Evolutionary conservation across 2,888 invertebrate species (phyloP).

Genomic region (Tanaodytes sp.): DNA sequence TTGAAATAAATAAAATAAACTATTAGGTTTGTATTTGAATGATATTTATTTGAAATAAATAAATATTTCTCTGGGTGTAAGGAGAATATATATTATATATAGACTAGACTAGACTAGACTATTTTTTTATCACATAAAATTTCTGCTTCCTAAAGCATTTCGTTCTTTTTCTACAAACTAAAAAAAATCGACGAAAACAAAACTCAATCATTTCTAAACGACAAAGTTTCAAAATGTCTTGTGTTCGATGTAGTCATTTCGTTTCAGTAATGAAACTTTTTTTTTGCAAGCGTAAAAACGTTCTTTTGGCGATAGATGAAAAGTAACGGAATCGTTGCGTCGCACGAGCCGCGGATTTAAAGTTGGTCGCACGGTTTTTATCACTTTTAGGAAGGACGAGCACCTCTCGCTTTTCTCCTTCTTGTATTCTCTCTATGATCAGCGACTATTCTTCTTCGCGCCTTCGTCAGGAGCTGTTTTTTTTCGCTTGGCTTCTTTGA

Average conservation of each 20-base stretch:
- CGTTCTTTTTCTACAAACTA: not conserved
- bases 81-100: no score
- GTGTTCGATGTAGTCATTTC: slow-evolving; percentile 19
- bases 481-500: slow-evolving; percentile 40
- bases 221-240: slow-evolving; percentile 15
- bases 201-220: no score
- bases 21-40: no score
- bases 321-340: slow-evolving; percentile 59
- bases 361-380: slow-evolving; percentile 60
- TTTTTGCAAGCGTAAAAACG: slow-evolving; percentile 22
- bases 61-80: no score
- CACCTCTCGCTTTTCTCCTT: slow-evolving; percentile 47
- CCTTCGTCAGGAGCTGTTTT: slow-evolving; percentile 51
- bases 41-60: no score
- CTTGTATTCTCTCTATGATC: slow-evolving; percentile 39
- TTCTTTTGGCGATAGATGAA: slow-evolving; percentile 47
- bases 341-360: slow-evolving; percentile 66
- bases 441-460: slow-evolving; percentile 48
- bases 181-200: not conserved
- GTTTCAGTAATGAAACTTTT: slow-evolving; percentile 33
- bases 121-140: no score
- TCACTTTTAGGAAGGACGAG: slow-evolving; percentile 55
- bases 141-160: no score
- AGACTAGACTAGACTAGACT: no score
- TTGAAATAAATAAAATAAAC: no score